phyloP scores from a whole-genome alignment of 1,140 invertebrate species.

The Diplogasteroides magnus region DNA sequence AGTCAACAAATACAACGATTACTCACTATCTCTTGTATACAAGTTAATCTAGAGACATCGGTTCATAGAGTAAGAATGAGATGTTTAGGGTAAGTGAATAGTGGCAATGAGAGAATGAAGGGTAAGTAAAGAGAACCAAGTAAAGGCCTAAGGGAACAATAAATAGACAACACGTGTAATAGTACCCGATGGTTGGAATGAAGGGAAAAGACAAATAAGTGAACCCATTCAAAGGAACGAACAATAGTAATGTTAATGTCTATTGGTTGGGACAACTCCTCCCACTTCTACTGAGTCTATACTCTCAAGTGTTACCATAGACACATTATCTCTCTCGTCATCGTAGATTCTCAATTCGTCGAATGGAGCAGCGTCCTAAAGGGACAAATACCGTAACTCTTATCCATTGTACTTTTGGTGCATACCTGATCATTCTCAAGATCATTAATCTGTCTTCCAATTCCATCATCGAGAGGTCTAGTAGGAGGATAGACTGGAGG shows the following conservation, averaged over 20 bases:
- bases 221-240: not conserved
- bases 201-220: not conserved
- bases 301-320: slow-evolving; percentile 46
- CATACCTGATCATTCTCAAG: slow-evolving; percentile 52
- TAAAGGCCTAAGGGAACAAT: too few relatives aligned
- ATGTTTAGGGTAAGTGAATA: too few relatives aligned
- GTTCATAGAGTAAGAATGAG: too few relatives aligned
- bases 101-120: too few relatives aligned
- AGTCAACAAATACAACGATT: too few relatives aligned
- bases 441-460: slow-evolving; percentile 52
- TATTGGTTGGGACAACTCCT: too few relatives aligned
- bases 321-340: slow-evolving; percentile 51
- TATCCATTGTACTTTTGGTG: too few relatives aligned
- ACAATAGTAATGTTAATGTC: not conserved
- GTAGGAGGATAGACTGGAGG: slow-evolving; percentile 35
- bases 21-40: too few relatives aligned
- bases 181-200: not conserved
- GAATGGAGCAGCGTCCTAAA: slow-evolving; percentile 51
- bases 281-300: slow-evolving; percentile 23
- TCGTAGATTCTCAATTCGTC: slow-evolving; percentile 54
- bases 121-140: too few relatives aligned
- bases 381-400: too few relatives aligned
- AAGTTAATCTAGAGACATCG: too few relatives aligned
- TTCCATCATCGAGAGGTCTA: slow-evolving; percentile 39
- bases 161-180: too few relatives aligned